Conservation (phyloP, 2,113 vertebrate species). For the Motacilla tschutschensis region DNA sequence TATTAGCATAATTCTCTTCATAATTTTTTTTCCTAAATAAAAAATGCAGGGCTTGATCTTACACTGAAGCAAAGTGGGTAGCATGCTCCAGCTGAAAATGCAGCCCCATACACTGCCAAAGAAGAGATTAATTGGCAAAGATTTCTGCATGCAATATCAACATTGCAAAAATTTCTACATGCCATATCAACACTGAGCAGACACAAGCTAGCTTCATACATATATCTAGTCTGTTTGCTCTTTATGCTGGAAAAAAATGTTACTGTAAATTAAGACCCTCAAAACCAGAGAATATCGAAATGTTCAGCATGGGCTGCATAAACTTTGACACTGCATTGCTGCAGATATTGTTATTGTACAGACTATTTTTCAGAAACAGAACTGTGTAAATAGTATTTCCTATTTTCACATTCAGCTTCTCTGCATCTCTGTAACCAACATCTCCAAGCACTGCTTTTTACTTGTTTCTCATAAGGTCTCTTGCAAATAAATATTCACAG, state of each 20-base stretch:
- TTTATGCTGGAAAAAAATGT: neutral
- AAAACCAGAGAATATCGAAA: neutral
- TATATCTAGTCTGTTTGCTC: neutral
- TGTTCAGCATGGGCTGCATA: neutral
- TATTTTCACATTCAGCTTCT: neutral
- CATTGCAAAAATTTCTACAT: neutral
- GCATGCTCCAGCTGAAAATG: neutral
- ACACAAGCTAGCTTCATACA: neutral
- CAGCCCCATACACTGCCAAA: neutral
- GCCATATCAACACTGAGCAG: neutral
- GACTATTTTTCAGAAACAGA: neutral
- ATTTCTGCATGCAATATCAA: neutral
- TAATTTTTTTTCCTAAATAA: conserved; percentile 4
- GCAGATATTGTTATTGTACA: neutral
- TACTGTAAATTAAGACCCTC: neutral
- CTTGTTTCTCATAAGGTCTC: neutral
- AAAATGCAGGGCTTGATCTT: conserved; percentile 26
- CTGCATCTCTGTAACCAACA: neutral
- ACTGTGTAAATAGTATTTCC: neutral
- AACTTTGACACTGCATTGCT: neutral
- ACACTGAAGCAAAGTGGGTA: neutral
- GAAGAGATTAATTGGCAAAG: neutral
- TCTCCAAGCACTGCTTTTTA: neutral
- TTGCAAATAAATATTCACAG: neutral
- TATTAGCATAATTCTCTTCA: conserved; percentile 24